phyloP scores from a whole-genome alignment of 1,140 invertebrate genomes.

The Drepana arcuata region DNA sequence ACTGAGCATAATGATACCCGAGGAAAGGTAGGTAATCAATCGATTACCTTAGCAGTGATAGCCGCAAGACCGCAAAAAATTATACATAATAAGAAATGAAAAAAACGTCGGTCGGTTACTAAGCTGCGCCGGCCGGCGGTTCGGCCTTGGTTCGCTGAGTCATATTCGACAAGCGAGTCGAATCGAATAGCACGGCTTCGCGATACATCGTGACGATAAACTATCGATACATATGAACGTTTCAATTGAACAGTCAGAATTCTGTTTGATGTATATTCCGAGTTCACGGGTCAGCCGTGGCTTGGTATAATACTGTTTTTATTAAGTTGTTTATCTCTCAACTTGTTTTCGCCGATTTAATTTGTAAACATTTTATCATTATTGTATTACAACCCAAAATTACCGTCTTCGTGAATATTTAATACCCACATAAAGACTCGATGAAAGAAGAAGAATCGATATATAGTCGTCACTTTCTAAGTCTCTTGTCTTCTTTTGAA shows the following conservation, averaged over 20 bases:
- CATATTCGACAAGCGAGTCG: conserved; percentile 26
- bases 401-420: too few species aligned
- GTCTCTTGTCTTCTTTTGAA: too few species aligned
- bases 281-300: conserved; percentile 17
- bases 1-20: neutral
- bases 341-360: too few species aligned
- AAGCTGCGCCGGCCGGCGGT: conserved; percentile 48
- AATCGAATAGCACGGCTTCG: conserved; percentile 27
- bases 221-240: too few species aligned
- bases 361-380: too few species aligned
- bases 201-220: conserved; percentile 15
- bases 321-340: too few species aligned
- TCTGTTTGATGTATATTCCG: conserved; percentile 13
- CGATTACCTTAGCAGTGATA: conserved; percentile 19
- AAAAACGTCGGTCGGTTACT: conserved; percentile 38
- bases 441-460: too few species aligned
- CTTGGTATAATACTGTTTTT: too few species aligned
- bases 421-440: too few species aligned
- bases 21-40: neutral
- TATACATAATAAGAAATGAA: conserved; percentile 35
- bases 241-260: too few species aligned
- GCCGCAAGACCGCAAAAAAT: conserved; percentile 22
- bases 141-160: conserved; percentile 40
- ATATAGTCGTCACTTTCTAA: too few species aligned
- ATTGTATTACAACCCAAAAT: too few species aligned